Conservation (phyloP, 2,113 vertebrate genomes). For the Hylia prasina region DNA sequence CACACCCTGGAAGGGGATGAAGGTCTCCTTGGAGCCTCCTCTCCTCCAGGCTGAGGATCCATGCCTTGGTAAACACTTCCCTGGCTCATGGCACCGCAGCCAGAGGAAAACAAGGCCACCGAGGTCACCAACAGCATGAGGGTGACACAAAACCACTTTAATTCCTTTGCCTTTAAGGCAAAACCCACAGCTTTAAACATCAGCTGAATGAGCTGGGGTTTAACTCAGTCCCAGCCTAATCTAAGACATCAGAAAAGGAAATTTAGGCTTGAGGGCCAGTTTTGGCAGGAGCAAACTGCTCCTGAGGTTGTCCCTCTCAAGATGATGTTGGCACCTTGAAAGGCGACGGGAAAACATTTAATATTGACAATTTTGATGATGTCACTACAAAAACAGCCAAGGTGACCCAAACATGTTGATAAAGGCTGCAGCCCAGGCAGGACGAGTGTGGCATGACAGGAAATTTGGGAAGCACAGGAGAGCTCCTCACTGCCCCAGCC, state of each 20-base stretch:
- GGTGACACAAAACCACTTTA: neutral
- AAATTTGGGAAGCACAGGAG: neutral
- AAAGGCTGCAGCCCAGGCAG: neutral
- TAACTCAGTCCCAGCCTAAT: neutral
- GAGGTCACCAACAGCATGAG: neutral
- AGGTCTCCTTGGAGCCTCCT: neutral
- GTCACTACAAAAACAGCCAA: neutral
- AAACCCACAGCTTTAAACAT: neutral
- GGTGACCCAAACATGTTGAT: neutral
- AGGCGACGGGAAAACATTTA: neutral
- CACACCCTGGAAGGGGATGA: too few species aligned
- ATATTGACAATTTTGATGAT: neutral
- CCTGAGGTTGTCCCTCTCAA: neutral
- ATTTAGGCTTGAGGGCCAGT: neutral
- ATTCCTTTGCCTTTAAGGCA: neutral
- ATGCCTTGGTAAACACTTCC: neutral
- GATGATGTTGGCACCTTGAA: neutral
- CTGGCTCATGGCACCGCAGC: neutral
- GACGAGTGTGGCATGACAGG: neutral
- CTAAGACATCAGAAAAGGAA: fast-evolving
- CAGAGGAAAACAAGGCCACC: neutral
- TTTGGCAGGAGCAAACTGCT: neutral
- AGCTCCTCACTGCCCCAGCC: neutral
- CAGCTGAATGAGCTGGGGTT: neutral
- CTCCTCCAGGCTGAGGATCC: neutral